Evolutionary conservation across 2,888 invertebrate genomes (phyloP).

Genomic region (Eulithis testata): DNA sequence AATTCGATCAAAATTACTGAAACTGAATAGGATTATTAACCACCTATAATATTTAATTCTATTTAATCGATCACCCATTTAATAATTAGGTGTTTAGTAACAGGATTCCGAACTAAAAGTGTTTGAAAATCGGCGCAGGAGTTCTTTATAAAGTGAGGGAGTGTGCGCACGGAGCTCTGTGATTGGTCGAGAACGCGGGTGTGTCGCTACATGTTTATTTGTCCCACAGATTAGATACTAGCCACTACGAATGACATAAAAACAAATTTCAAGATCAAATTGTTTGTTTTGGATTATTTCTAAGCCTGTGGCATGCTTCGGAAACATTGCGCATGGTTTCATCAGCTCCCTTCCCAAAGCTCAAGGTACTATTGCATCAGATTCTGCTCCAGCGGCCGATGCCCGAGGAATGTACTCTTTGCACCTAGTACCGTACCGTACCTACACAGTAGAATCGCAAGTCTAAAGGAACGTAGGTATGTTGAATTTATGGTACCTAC

Average conservation of each 20-base stretch:
- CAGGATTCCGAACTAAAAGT: conserved; percentile 54
- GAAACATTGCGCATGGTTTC: conserved; percentile 35
- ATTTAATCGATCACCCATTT: conserved; percentile 80
- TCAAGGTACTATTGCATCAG: conserved; percentile 65
- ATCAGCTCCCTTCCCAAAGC: conserved; percentile 47
- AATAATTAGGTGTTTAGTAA: conserved; percentile 51
- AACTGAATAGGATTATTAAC: conserved; percentile 82
- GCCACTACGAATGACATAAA: conserved; percentile 4
- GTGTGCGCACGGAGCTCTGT: conserved; percentile 58
- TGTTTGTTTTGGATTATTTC: background rate
- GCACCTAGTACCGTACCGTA: no score
- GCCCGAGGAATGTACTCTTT: no score
- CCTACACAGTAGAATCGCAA: no score
- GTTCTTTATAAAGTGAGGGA: conserved; percentile 67
- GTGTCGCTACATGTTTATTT: conserved; percentile 60
- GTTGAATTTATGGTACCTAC: no score
- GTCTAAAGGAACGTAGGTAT: no score
- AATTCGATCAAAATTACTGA: conserved; percentile 79
- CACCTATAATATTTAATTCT: conserved; percentile 76
- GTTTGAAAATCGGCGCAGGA: conserved; percentile 55
- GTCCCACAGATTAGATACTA: conserved; percentile 5
- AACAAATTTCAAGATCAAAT: conserved; percentile 5
- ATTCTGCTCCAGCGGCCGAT: background rate
- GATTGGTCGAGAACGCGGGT: conserved; percentile 78
- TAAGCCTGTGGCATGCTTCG: background rate